These are phyloP conservation scores for Elysia crispata DNA, from an alignment of 2,888 invertebrate species.

Conservation along the genomic window DNA sequence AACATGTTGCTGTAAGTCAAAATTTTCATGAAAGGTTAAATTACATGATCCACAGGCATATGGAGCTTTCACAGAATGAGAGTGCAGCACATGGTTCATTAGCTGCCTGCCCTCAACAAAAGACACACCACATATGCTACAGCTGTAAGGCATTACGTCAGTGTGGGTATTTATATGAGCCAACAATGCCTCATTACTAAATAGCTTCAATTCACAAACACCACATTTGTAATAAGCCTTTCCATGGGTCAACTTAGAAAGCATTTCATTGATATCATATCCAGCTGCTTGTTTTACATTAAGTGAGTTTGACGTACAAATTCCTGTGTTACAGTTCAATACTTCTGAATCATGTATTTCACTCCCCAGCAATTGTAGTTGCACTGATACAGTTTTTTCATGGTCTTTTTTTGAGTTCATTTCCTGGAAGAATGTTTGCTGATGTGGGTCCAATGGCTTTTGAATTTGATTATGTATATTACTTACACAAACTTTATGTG, in stretches of 20 bases:
- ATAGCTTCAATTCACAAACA: slow-evolving; percentile 31
- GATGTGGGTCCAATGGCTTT: too few relatives aligned
- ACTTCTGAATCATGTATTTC: too few relatives aligned
- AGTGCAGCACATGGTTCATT: slow-evolving; percentile 32
- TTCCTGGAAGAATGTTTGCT: too few relatives aligned
- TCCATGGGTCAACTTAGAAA: not conserved
- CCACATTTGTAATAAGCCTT: slow-evolving; percentile 40
- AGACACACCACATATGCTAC: slow-evolving; percentile 33
- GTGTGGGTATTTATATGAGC: slow-evolving; percentile 35
- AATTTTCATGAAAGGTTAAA: slow-evolving; percentile 30
- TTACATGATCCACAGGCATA: slow-evolving; percentile 41
- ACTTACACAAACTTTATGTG: too few relatives aligned
- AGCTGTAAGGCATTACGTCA: slow-evolving; percentile 22
- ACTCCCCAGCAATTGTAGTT: too few relatives aligned
- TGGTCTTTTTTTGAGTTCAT: too few relatives aligned
- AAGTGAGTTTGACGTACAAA: too few relatives aligned
- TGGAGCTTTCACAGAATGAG: slow-evolving; percentile 28
- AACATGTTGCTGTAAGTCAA: slow-evolving; percentile 18
- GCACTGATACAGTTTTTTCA: too few relatives aligned
- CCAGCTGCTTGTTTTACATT: too few relatives aligned
- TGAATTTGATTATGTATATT: too few relatives aligned
- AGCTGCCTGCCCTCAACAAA: slow-evolving; percentile 35
- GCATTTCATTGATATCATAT: too few relatives aligned
- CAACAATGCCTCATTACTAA: slow-evolving; percentile 11
- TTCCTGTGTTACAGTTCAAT: too few relatives aligned